Evolutionary conservation across 1,140 invertebrate species (phyloP).

Genomic region (Bicyclus anynana): DNA sequence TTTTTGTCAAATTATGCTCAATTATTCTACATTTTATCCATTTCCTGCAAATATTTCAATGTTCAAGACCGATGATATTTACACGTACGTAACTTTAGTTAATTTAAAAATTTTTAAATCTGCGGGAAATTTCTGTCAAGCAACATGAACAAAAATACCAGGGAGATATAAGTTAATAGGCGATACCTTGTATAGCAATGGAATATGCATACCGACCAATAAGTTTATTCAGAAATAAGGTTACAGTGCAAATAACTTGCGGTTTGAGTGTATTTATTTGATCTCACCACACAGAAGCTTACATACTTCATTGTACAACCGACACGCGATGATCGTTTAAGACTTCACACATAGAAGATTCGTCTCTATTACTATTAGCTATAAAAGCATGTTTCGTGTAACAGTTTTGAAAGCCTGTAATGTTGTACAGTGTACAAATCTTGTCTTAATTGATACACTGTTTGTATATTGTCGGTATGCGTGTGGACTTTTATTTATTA

Average conservation of each 20-base stretch:
- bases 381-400: background rate
- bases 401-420: background rate
- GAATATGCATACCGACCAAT: conserved; percentile 6
- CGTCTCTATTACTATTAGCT: background rate
- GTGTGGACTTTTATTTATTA: conserved; percentile 16
- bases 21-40: no score
- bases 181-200: conserved; percentile 3
- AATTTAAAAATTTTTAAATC: no score
- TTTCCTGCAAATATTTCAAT: no score
- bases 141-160: conserved; percentile 1
- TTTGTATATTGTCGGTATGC: conserved; percentile 32
- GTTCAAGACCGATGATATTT: no score
- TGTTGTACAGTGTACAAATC: background rate
- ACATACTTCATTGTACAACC: background rate
- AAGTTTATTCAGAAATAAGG: conserved; percentile 11
- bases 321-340: background rate
- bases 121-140: no score
- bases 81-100: no score
- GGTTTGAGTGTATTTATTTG: conserved; percentile 6
- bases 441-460: conserved; percentile 38
- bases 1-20: no score
- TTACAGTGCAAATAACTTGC: conserved; percentile 2
- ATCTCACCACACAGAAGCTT: background rate
- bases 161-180: conserved; percentile 2
- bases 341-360: background rate